Evolutionary conservation across 1,140 invertebrate genomes (phyloP), one percentile per base, ranked within the genome.

Genomic region (Teleopsis dalmanni): DNA sequence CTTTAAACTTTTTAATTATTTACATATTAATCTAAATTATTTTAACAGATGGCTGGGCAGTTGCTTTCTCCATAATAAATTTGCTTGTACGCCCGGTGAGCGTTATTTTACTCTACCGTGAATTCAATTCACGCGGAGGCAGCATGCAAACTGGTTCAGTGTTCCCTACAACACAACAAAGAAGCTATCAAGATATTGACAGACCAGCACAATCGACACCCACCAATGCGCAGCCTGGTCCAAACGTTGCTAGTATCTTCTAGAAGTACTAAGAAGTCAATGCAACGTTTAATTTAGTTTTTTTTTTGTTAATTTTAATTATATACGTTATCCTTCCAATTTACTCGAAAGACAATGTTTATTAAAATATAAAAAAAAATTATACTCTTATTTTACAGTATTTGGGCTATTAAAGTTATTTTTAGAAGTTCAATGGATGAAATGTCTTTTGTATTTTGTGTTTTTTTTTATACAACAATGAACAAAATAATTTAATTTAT

Each of bases 131-230:
- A 6, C 60, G 67, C 11, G 66, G 66, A 16, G 67, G 67, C 11
- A 62, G 51, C 25, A 35, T 69, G 13, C 58, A 60, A 42, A 57
- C 55, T 14, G 64, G 59, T 0, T 62, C 62, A 7, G 62, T 70
- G 2, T 70, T 70, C 35, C 66, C 67, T 9, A 61, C 62, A 11
- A 68, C 50, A 22, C 60, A 65, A 49, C 67, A 67, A 55, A 50
- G 67, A 6, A 70, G 60, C 53, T 70, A 70, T 40, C 64, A 70
- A 57, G 67, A 70, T 42, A 70, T 70, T 16, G 67, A 70, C 49
- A 48, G 66, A 16, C 66, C 64, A 25, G 62, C 62, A 23, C 64
- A 67, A 45, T 62, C 62, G 14, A 64, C 62, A 40, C 64, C 66
- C 10, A 65, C 57, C 19, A 67, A 64, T 25, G 52, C 62, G 19